phyloP scores from a whole-genome alignment of 2,888 invertebrate genomes.

The Rhingia campestris region DNA sequence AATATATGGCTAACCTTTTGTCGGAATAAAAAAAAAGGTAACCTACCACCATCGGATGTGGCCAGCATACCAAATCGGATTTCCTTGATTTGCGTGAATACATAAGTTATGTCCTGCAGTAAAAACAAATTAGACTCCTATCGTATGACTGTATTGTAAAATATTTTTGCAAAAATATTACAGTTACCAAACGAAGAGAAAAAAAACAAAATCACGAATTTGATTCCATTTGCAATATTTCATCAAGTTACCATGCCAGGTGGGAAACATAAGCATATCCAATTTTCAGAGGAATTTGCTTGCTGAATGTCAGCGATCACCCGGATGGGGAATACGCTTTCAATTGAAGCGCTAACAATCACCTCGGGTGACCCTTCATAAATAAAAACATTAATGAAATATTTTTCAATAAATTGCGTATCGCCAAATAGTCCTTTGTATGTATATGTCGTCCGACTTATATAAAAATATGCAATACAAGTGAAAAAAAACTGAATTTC shows the following conservation, averaged over 20 bases:
- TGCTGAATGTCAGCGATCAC: neutral
- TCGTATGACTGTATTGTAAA: slow-evolving; percentile 12
- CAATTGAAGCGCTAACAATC: slow-evolving; percentile 59
- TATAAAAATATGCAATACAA: too few relatives aligned
- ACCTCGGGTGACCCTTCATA: slow-evolving; percentile 19
- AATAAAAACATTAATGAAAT: slow-evolving; percentile 69
- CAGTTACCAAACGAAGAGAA: neutral
- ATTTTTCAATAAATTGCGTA: slow-evolving; percentile 72
- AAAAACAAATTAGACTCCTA: slow-evolving; percentile 49
- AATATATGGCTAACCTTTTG: slow-evolving; percentile 27
- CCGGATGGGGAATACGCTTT: neutral
- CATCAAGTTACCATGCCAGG: slow-evolving; percentile 56
- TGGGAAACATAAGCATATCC: slow-evolving; percentile 47
- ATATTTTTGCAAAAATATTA: slow-evolving; percentile 47
- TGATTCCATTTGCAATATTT: slow-evolving; percentile 53
- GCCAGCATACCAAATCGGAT: slow-evolving; percentile 72
- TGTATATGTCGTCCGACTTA: too few relatives aligned
- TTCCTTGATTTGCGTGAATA: slow-evolving; percentile 59
- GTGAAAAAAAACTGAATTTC: too few relatives aligned
- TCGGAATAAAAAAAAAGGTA: slow-evolving; percentile 1
- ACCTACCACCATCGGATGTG: slow-evolving; percentile 72
- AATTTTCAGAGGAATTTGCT: slow-evolving; percentile 31
- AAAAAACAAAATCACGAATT: slow-evolving; percentile 39
- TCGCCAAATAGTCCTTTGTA: slow-evolving; percentile 44
- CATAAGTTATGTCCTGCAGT: slow-evolving; percentile 52